Base-by-base conservation (phyloP, 2,113 vertebrate genomes). In the Nansenia antarctica region DNA sequence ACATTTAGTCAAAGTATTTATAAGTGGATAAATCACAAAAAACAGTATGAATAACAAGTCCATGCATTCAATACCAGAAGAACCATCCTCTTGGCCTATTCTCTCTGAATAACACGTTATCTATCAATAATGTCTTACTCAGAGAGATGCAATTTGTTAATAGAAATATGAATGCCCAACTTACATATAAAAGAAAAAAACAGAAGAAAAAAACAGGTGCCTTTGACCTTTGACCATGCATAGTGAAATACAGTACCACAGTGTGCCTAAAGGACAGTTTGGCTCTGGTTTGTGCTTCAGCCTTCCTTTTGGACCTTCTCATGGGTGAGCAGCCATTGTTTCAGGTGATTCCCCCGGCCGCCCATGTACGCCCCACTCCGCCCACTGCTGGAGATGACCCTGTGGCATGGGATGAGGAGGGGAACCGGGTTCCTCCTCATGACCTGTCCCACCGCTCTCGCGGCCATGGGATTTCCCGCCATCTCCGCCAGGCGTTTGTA, bases 351-450 rank as follows among this genome's bases (percentile, higher is more conserved):
- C 1, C 86, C 87, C 83, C 82, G 86, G 79, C 96, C n/a, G n/a
- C n/a, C n/a, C n/a, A n/a, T n/a, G n/a, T n/a, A n/a, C n/a, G n/a
- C n/a, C n/a, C n/a, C n/a, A n/a, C n/a, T n/a, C n/a, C n/a, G n/a
- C n/a, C n/a, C n/a, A n/a, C 84, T 86, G 90, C 94, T 96, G 62
- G 80, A 74, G 64, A 97, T 83, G 86, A 97, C 96, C 35, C 96
- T 59, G 85, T 97, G 96, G n/a, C 12, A 42, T 42, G 39, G 18
- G 39, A 42, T 42, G 39, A 42, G 88, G 96, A 98, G 0, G 96
- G 96, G 63, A 98, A 82, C 96, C 7, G 96, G 96, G 68, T 99
- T 99, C 88, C 45, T 94, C 78, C 92, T 92, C 96, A 99, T 97
- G 0, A 93, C 95, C 76, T 89, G 91, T 64, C 97, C 97, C 80